Percentiles rank a stretch among this genome's conserved stretches.
These are phyloP conservation scores for Orthosia cruda DNA, from an alignment of 2,888 invertebrate species.

Conservation along the genomic window DNA sequence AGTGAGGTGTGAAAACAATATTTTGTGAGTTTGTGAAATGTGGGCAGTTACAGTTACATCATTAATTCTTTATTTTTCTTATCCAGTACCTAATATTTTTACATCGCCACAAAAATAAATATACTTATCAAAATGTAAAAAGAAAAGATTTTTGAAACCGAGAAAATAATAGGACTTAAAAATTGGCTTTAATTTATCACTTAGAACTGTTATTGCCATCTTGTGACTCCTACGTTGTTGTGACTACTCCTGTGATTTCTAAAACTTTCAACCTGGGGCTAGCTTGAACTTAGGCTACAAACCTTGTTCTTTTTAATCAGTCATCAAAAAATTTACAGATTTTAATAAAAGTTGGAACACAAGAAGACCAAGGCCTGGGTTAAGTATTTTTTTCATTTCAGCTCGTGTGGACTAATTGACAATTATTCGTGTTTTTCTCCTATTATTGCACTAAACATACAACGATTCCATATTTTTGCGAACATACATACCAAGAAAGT, in stretches of 20 bases:
- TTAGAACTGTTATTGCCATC: constrained; percentile 4
- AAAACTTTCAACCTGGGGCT: neutral
- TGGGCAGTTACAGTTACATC: too few relatives aligned
- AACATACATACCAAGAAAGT: neutral
- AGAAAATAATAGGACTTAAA: constrained; percentile 12
- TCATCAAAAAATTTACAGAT: too few relatives aligned
- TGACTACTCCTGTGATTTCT: neutral
- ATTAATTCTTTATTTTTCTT: too few relatives aligned
- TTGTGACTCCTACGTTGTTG: constrained; percentile 1
- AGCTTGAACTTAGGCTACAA: neutral
- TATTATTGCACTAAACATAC: neutral
- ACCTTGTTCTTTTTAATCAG: neutral
- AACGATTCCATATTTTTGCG: neutral
- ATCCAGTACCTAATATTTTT: too few relatives aligned
- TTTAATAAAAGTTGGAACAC: too few relatives aligned
- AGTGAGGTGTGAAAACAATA: constrained; percentile 3
- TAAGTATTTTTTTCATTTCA: too few relatives aligned
- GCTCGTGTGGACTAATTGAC: too few relatives aligned
- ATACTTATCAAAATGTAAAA: too few relatives aligned
- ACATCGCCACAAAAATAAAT: too few relatives aligned
- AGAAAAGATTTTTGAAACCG: too few relatives aligned
- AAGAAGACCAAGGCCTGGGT: too few relatives aligned
- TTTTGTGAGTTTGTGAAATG: neutral
- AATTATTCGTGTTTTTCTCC: neutral
- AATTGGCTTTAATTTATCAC: neutral